These are phyloP conservation scores for Drosophila anomalata DNA, from an alignment of 2,888 invertebrate genomes.

Conservation along the genomic window DNA sequence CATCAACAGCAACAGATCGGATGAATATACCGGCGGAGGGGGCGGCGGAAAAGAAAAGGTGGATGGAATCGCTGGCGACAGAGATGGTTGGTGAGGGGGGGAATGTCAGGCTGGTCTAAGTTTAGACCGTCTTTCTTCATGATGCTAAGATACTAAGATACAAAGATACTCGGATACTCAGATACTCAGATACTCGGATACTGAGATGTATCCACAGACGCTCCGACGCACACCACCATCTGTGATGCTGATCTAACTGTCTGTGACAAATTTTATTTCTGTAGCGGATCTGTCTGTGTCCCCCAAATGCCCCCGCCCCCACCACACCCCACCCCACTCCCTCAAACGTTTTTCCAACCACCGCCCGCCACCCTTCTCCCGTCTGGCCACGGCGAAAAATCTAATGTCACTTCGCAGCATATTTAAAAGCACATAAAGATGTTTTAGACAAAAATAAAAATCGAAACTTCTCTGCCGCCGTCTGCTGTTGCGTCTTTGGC, in stretches of 20 bases:
- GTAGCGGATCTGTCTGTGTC: constrained; percentile 73
- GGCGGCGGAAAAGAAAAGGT: constrained; percentile 1
- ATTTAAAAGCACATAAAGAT: constrained; percentile 80
- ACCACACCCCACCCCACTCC: background rate
- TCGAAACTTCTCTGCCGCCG: constrained; percentile 36
- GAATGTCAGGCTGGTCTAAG: constrained; percentile 33
- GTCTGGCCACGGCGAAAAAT: constrained; percentile 52
- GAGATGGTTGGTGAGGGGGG: background rate
- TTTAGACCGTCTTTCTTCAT: constrained; percentile 48
- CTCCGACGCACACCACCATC: constrained; percentile 25
- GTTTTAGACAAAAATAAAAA: constrained; percentile 76
- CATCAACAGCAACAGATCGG: constrained; percentile 60
- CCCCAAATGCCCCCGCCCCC: constrained; percentile 29
- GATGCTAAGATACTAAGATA: constrained; percentile 60
- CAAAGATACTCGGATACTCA: constrained; percentile 38
- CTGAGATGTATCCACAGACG: constrained; percentile 41
- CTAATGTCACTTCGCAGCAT: constrained; percentile 79
- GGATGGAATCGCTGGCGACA: background rate
- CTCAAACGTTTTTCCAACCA: background rate
- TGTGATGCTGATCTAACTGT: constrained; percentile 70
- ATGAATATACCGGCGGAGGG: constrained; percentile 8
- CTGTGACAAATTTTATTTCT: constrained; percentile 78
- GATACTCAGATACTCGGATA: constrained; percentile 18
- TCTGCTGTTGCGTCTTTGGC: constrained; percentile 11
- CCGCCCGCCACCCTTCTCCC: constrained; percentile 1